Conservation (phyloP, 2,113 vertebrate species). For the Potamarius usumacintae region DNA sequence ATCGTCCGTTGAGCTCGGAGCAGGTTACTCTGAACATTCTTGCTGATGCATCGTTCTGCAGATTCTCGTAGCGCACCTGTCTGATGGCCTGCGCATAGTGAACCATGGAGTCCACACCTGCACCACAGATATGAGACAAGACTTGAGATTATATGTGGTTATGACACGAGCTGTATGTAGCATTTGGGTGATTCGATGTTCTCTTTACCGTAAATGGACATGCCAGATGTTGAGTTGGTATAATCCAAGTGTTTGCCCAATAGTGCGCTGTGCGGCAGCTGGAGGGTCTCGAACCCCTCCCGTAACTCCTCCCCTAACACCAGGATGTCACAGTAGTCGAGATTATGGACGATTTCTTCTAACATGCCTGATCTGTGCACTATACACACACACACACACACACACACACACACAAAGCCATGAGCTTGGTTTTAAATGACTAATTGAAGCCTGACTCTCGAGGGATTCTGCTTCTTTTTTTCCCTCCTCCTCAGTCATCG, state of each 20-base stretch:
- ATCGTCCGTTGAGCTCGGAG: conserved; percentile 92
- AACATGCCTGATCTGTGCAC: conserved; percentile 72
- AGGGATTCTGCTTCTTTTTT: neutral
- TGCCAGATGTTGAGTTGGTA: conserved; percentile 93
- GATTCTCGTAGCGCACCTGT: conserved; percentile 83
- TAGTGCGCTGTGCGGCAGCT: conserved; percentile 76
- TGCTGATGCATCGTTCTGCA: conserved; percentile 71
- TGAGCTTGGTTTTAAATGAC: conserved; percentile 22
- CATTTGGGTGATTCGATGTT: neutral
- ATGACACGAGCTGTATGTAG: neutral
- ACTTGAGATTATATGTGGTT: neutral
- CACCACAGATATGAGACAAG: neutral
- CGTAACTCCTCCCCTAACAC: conserved; percentile 85
- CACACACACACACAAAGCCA: conserved; percentile 13
- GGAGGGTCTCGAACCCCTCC: conserved; percentile 83
- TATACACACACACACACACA: conserved; percentile 60
- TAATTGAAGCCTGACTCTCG: neutral
- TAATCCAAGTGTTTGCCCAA: conserved; percentile 88
- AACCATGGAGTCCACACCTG: conserved; percentile 92
- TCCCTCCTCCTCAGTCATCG: neutral
- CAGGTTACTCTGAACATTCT: conserved; percentile 89
- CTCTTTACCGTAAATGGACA: conserved; percentile 89
- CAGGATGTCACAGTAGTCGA: conserved; percentile 95
- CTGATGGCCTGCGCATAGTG: conserved; percentile 87
- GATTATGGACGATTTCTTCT: conserved; percentile 90